These are phyloP conservation scores for Pangasianodon gigas DNA, from an alignment of 2,113 vertebrate genomes.

Conservation along the genomic window DNA sequence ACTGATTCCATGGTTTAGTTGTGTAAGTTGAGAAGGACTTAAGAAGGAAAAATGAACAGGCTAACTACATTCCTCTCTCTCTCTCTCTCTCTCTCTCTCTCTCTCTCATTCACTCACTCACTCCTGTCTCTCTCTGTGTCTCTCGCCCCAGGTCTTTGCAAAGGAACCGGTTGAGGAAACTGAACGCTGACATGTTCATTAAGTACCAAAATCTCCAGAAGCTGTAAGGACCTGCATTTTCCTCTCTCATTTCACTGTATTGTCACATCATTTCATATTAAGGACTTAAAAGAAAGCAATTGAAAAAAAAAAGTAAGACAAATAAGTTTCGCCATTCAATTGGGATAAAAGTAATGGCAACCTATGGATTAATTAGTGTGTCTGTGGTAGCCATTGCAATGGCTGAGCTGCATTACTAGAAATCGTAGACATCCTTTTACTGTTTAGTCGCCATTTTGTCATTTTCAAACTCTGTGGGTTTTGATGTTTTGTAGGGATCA, in stretches of 20 bases:
- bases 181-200: slow-evolving; percentile 81
- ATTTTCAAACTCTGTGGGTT: too few species aligned
- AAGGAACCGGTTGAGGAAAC: slow-evolving; percentile 80
- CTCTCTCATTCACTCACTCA: neutral
- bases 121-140: neutral
- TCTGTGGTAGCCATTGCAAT: neutral
- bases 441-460: neutral
- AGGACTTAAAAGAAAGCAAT: neutral
- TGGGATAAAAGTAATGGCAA: neutral
- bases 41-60: neutral
- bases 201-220: slow-evolving; percentile 84
- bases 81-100: neutral
- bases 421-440: neutral
- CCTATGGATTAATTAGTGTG: neutral
- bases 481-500: neutral
- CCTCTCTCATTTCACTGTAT: neutral
- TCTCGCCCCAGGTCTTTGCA: slow-evolving; percentile 82
- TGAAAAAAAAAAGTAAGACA: neutral
- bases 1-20: neutral
- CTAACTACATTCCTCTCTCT: neutral
- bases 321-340: neutral
- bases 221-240: slow-evolving; percentile 78
- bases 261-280: neutral
- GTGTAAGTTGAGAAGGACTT: neutral
- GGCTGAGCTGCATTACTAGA: neutral